Evolutionary conservation across 1,140 invertebrate species (phyloP).

Genomic region (Dendroctonus valens): DNA sequence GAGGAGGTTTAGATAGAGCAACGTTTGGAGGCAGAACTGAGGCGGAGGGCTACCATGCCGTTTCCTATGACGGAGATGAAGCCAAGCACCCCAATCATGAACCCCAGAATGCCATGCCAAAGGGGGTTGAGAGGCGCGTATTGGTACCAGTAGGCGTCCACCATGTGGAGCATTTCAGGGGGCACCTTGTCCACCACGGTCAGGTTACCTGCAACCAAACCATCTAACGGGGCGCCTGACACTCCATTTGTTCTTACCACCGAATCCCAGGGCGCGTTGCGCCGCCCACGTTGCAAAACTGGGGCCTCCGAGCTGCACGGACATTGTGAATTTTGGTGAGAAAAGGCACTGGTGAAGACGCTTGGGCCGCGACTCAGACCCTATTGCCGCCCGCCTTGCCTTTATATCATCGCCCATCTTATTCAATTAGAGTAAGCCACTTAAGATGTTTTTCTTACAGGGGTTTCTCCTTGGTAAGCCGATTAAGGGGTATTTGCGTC

Average conservation of each 20-base stretch:
- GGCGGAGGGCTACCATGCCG: constrained; percentile 59
- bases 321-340: constrained; percentile 42
- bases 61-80: constrained; percentile 74
- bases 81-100: constrained; percentile 71
- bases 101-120: constrained; percentile 76
- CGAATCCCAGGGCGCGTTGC: constrained; percentile 35
- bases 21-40: background rate
- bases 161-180: constrained; percentile 69
- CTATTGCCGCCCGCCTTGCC: background rate
- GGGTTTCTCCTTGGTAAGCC: no score
- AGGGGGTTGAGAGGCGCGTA: constrained; percentile 75
- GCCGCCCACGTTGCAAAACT: constrained; percentile 45
- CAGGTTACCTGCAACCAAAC: constrained; percentile 53
- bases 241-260: constrained; percentile 20
- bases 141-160: constrained; percentile 72
- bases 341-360: constrained; percentile 18
- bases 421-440: constrained; percentile 11
- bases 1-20: constrained; percentile 1
- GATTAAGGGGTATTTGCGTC: no score
- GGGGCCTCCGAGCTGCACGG: constrained; percentile 49
- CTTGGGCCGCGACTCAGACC: constrained; percentile 18
- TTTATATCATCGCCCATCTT: background rate
- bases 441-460: background rate
- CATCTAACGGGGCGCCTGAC: background rate
- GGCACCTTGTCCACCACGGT: constrained; percentile 73